Evolutionary conservation across 2,888 invertebrate genomes (phyloP).

Genomic region (Gortyna flavago): DNA sequence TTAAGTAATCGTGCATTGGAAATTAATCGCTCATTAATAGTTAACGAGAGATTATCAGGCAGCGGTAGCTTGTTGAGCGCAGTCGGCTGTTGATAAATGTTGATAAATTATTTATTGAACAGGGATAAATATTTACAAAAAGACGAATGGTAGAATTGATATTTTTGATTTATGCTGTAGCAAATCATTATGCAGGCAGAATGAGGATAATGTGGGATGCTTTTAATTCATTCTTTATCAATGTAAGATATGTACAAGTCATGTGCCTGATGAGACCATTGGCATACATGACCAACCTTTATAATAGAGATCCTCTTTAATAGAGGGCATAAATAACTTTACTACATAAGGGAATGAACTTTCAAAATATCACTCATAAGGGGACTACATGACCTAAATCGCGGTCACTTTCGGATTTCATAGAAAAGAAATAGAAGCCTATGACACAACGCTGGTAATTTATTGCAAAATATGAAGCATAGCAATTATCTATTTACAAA

Average conservation of each 20-base stretch:
- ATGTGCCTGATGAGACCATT: not conserved
- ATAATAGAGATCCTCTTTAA: not conserved
- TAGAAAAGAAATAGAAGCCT: too few relatives aligned
- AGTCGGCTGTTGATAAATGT: conserved; percentile 16
- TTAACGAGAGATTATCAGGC: conserved; percentile 28
- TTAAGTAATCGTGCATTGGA: conserved; percentile 21
- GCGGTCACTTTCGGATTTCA: too few relatives aligned
- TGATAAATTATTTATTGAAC: conserved; percentile 30
- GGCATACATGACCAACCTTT: not conserved
- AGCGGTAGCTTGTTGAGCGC: conserved; percentile 38
- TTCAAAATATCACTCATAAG: too few relatives aligned
- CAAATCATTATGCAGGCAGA: not conserved
- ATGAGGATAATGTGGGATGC: not conserved
- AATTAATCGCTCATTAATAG: conserved; percentile 40
- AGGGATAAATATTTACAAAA: not conserved
- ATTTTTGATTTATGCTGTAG: not conserved
- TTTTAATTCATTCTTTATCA: not conserved
- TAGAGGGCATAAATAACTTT: too few relatives aligned
- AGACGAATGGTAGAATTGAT: not conserved
- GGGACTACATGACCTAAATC: too few relatives aligned
- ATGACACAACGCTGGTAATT: too few relatives aligned
- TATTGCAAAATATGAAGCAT: too few relatives aligned
- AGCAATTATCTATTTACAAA: too few relatives aligned
- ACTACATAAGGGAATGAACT: too few relatives aligned
- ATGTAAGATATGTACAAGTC: not conserved